A percentile compares a stretch with the other conserved stretches of the same genome.
phyloP scores from a whole-genome alignment of 2,888 invertebrate species.

The Mesorhabditis belari region DNA sequence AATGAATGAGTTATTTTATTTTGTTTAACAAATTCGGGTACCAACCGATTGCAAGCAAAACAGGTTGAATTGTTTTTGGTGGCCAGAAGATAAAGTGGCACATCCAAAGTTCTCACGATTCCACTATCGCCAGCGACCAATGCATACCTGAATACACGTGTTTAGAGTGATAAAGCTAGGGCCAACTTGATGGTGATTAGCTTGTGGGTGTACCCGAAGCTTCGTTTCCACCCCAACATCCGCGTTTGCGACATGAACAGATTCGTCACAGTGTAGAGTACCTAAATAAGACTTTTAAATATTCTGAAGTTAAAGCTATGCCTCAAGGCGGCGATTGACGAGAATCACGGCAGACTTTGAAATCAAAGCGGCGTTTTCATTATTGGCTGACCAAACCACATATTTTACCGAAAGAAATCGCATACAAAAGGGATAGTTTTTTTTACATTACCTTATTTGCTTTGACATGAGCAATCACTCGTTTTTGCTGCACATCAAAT shows the following conservation, averaged over 20 bases:
- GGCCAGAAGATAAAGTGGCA: constrained; percentile 90
- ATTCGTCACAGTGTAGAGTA: constrained; percentile 85
- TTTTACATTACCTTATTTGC: constrained; percentile 42
- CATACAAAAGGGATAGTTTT: neutral
- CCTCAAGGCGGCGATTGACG: constrained; percentile 64
- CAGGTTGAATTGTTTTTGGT: constrained; percentile 65
- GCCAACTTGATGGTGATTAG: constrained; percentile 81
- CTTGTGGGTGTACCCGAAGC: constrained; percentile 98
- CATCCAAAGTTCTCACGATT: constrained; percentile 90
- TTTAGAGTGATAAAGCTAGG: constrained; percentile 2
- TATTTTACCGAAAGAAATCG: constrained; percentile 56
- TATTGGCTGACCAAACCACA: constrained; percentile 92
- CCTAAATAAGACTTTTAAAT: constrained; percentile 63
- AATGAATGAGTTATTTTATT: neutral
- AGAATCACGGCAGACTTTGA: constrained; percentile 72
- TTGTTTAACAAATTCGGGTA: neutral
- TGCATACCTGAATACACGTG: constrained; percentile 16
- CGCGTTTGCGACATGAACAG: constrained; percentile 90
- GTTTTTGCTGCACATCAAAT: constrained; percentile 90
- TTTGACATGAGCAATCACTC: constrained; percentile 60
- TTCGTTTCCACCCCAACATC: constrained; percentile 94
- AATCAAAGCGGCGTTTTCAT: constrained; percentile 84
- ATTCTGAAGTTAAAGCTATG: constrained; percentile 52
- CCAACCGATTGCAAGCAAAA: constrained; percentile 38
- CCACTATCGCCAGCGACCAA: constrained; percentile 73